Percentiles rank a stretch among this genome's conserved stretches.
Evolutionary conservation across 2,888 invertebrate species (phyloP).

Genomic region (Bursaphelenchus okinawaensis): DNA sequence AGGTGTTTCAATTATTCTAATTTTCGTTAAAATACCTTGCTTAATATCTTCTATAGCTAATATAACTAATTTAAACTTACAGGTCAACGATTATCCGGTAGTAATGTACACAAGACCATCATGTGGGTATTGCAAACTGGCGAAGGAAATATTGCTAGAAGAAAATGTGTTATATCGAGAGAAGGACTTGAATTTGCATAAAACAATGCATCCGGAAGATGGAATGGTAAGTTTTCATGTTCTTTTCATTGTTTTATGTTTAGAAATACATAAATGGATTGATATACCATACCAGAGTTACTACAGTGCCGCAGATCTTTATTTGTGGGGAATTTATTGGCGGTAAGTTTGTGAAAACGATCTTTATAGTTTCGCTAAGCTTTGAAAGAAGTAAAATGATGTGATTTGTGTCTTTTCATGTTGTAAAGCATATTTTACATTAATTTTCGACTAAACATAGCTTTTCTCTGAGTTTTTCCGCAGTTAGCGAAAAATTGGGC

Average conservation of each 20-base stretch:
- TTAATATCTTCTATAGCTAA: too few species aligned
- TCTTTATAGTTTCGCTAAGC: not conserved
- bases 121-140: conserved; percentile 50
- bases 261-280: conserved; percentile 23
- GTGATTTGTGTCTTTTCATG: too few species aligned
- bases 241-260: conserved; percentile 10
- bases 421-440: too few species aligned
- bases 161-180: conserved; percentile 39
- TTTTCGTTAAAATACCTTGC: too few species aligned
- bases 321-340: conserved; percentile 48
- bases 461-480: too few species aligned
- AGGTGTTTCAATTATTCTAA: too few species aligned
- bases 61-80: not conserved
- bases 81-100: conserved; percentile 30
- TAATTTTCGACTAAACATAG: too few species aligned
- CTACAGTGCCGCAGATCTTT: conserved; percentile 53
- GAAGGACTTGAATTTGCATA: conserved; percentile 29
- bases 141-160: conserved; percentile 43
- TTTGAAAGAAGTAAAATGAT: too few species aligned
- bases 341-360: conserved; percentile 20
- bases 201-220: conserved; percentile 32
- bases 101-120: conserved; percentile 49
- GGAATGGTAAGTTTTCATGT: conserved; percentile 31
- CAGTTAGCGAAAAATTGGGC: too few species aligned
- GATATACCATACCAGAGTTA: conserved; percentile 32